Evolutionary conservation across 2,888 invertebrate species (phyloP), one percentile per base, ranked within the genome.

Genomic region (Lasioglossum figueresi): DNA sequence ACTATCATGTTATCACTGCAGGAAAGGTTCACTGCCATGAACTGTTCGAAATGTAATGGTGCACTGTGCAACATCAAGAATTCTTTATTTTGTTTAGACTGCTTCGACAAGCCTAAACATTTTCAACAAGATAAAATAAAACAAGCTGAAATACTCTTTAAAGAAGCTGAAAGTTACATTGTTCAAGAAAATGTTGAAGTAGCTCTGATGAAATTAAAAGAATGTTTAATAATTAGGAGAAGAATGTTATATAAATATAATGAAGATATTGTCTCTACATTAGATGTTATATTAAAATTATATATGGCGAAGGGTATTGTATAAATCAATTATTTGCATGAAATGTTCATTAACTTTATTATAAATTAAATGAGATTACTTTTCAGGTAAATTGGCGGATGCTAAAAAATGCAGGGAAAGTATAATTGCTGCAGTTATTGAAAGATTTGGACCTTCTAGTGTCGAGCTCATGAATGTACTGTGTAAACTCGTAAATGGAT

Each of bases 381-480:
- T 80, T 90, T 95, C 95, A 96, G 88, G 93, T 95, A 73, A 95
- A 93, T 93, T 91, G 92, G 68, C 94, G 91, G 88, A 95, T 95
- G 87, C 93, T n/a, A 94, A 95, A 70, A 88, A 92, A 4, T 95
- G 95, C 88, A 91, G 97, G 34, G 96, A 96, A 84, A 95, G 96
- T 85, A 96, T 96, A 88, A 95, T 97, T 4, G 95, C 95, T 56
- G 96, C 96, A 31, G 95, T 96, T 14, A 96, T 96, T 89, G 96
- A 96, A 88, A 96, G 96, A 89, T 97, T 96, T 93, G 97, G 97
- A 0, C 95, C 95, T 0, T 95, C 96, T 75, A 97, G 97, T 91
- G 96, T 97, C 27, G 97, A 97, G 93, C 95, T 97, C 56, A 96
- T 96, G 0, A n/a, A n/a, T n/a, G n/a, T n/a, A n/a, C n/a, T n/a